phyloP scores from a whole-genome alignment of 92 coral and sea anemone genomes.

The Muricea muricata region DNA sequence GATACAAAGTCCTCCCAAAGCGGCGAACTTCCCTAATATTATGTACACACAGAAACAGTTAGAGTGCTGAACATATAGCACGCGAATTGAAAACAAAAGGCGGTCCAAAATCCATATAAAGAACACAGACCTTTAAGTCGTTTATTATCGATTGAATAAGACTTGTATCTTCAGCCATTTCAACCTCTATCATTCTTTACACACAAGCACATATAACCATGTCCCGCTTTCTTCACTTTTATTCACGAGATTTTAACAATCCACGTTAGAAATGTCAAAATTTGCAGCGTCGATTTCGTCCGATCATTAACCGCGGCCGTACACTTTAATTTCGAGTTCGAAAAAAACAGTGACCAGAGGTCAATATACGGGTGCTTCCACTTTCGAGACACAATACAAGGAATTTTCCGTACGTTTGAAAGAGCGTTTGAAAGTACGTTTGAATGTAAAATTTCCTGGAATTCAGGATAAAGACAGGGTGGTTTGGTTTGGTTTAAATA shows the following conservation, averaged over 20 bases:
- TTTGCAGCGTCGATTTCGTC: neutral
- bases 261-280: neutral
- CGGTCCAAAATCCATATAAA: constrained; percentile 3
- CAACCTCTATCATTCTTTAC: constrained; percentile 36
- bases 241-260: neutral
- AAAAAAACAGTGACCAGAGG: constrained; percentile 3
- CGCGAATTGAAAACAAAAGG: constrained; percentile 32
- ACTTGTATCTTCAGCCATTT: constrained; percentile 77
- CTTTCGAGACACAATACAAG: neutral
- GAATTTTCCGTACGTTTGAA: too few relatives aligned
- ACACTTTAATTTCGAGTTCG: neutral
- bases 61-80: constrained; percentile 7
- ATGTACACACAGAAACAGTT: constrained; percentile 26
- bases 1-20: constrained; percentile 99
- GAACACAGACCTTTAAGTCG: constrained; percentile 86
- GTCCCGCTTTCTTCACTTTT: neutral
- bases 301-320: neutral
- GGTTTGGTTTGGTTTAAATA: neutral
- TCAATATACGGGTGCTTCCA: neutral
- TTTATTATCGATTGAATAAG: constrained; percentile 90
- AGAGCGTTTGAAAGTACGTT: too few relatives aligned
- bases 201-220: neutral
- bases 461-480: too few relatives aligned
- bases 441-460: too few relatives aligned
- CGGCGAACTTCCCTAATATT: constrained; percentile 91